phyloP scores from a whole-genome alignment of 2,113 vertebrate species.

The Romanogobio albipinnatus region DNA sequence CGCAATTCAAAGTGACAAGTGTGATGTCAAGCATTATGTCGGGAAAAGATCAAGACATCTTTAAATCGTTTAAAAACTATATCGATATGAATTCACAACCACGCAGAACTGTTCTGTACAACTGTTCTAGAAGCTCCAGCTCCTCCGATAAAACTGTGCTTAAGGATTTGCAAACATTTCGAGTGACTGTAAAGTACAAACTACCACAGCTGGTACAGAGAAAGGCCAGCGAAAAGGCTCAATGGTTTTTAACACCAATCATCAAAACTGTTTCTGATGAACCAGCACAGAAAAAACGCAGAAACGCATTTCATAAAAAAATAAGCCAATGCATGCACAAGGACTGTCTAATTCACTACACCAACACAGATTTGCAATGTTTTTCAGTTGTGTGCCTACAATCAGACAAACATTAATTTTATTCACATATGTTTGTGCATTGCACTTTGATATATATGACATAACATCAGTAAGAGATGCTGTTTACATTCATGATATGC shows the following conservation, averaged over 20 bases:
- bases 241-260: background rate
- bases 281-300: background rate
- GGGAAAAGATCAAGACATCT: background rate
- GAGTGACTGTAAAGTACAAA: slow-evolving; percentile 20
- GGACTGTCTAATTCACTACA: slow-evolving; percentile 22
- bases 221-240: slow-evolving; percentile 9
- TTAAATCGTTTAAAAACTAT: background rate
- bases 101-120: background rate
- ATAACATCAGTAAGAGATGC: slow-evolving; percentile 30
- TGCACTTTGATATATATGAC: slow-evolving; percentile 53
- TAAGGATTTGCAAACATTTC: slow-evolving; percentile 27
- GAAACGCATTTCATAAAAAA: background rate
- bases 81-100: slow-evolving; percentile 3
- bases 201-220: slow-evolving; percentile 18
- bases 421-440: slow-evolving; percentile 62
- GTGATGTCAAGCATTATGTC: slow-evolving; percentile 8
- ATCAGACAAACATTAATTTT: slow-evolving; percentile 29
- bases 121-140: background rate
- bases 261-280: slow-evolving; percentile 28
- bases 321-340: slow-evolving; percentile 6
- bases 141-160: slow-evolving; percentile 6
- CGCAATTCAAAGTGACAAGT: slow-evolving; percentile 31
- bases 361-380: background rate
- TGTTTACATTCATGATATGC: slow-evolving; percentile 68
- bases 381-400: slow-evolving; percentile 43